Evolutionary conservation across 1,140 invertebrate genomes (phyloP).

Genomic region (Polypedilum vanderplanki): DNA sequence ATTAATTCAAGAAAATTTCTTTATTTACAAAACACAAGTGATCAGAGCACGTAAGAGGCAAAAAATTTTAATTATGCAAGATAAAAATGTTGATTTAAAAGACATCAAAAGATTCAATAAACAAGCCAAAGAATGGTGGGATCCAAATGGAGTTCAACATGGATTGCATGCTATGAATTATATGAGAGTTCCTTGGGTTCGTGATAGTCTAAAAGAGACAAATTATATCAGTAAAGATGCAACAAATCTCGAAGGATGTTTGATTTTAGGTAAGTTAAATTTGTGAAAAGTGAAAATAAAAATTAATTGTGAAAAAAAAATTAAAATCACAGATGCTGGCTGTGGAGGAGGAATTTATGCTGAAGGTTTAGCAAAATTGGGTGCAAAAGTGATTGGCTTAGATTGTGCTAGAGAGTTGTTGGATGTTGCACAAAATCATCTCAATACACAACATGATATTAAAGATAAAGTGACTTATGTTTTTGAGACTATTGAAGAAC

Average conservation of each 20-base stretch:
- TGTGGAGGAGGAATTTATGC: constrained; percentile 82
- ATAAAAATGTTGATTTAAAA: too few species aligned
- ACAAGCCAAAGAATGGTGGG: background rate
- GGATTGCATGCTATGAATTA: background rate
- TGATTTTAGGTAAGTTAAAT: background rate
- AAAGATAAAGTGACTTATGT: constrained; percentile 36
- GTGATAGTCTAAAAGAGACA: background rate
- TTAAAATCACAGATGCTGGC: constrained; percentile 88
- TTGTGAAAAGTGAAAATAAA: background rate
- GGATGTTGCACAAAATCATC: constrained; percentile 53
- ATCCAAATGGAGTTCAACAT: background rate
- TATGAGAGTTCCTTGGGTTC: background rate
- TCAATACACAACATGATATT: constrained; percentile 30
- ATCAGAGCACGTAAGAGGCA: too few species aligned
- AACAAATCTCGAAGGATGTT: too few species aligned
- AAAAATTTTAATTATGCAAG: too few species aligned
- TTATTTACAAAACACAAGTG: too few species aligned
- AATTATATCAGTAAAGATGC: too few species aligned
- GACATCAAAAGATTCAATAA: too few species aligned
- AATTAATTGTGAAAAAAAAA: constrained; percentile 49
- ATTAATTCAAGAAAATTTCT: too few species aligned
- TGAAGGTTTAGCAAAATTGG: constrained; percentile 49
- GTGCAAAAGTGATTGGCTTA: constrained; percentile 40
- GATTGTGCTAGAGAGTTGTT: constrained; percentile 49
- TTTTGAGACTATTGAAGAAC: constrained; percentile 51